Conservation (phyloP, 2,113 vertebrate species). For the Elgaria multicarinata region DNA sequence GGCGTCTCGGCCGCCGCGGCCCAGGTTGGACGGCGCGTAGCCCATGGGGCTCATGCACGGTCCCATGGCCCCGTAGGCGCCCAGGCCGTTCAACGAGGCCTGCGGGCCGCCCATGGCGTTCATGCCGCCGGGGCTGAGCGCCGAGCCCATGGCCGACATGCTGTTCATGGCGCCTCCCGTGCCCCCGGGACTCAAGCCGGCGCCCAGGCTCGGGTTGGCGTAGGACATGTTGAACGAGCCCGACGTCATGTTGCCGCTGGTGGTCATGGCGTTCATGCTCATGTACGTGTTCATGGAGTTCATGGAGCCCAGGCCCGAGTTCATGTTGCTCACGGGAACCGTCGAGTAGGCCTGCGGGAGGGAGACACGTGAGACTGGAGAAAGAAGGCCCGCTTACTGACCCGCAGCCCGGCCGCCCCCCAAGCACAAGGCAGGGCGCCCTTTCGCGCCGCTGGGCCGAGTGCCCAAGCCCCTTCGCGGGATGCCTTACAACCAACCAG, state of each 20-base stretch:
- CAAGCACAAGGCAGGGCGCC: no score
- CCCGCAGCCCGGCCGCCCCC: neutral
- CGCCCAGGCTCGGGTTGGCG: slow-evolving; percentile 86
- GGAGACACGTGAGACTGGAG: slow-evolving; percentile 58
- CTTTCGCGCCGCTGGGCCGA: no score
- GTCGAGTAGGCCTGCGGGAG: slow-evolving; percentile 91
- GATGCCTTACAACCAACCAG: no score
- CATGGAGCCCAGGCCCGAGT: slow-evolving; percentile 88
- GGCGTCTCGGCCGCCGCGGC: slow-evolving; percentile 83
- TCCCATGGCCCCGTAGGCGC: slow-evolving; percentile 90
- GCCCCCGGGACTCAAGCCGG: slow-evolving; percentile 84
- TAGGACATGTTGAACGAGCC: slow-evolving; percentile 98
- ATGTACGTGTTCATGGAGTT: slow-evolving; percentile 95
- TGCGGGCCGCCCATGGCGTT: slow-evolving; percentile 88
- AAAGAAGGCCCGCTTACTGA: slow-evolving; percentile 35
- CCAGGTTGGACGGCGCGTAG: slow-evolving; percentile 85
- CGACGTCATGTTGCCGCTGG: slow-evolving; percentile 88
- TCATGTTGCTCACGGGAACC: slow-evolving; percentile 91
- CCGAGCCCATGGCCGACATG: slow-evolving; percentile 86
- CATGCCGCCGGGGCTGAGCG: slow-evolving; percentile 89
- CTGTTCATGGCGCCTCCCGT: slow-evolving; percentile 88
- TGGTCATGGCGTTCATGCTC: slow-evolving; percentile 89
- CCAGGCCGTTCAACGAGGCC: slow-evolving; percentile 86
- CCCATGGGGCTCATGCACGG: slow-evolving; percentile 93
- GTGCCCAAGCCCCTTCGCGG: neutral